Conservation (phyloP, 2,113 vertebrate species). For the Melanerpes formicivorus region DNA sequence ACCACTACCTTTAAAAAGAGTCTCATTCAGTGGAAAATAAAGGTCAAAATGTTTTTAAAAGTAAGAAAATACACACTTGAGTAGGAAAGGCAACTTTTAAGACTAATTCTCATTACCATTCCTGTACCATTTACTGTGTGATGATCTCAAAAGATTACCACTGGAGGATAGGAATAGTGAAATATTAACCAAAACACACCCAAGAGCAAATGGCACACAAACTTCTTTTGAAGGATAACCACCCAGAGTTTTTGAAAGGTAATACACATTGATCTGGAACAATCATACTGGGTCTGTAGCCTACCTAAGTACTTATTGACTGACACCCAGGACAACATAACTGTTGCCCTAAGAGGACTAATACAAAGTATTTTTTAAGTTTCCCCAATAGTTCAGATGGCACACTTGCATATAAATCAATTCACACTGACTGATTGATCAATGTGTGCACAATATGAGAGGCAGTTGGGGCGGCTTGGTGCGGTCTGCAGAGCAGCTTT, state of each 20-base stretch:
- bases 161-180: not conserved
- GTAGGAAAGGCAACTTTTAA: not conserved
- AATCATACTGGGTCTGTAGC: constrained; percentile 60
- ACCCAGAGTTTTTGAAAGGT: not conserved
- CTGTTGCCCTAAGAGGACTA: constrained; percentile 64
- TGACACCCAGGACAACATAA: constrained; percentile 56
- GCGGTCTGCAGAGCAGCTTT: constrained; percentile 46
- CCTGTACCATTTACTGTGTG: not conserved
- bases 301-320: constrained; percentile 69
- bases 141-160: not conserved
- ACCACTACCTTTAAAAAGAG: not conserved
- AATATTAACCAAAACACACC: not conserved
- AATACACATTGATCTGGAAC: constrained; percentile 1
- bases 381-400: constrained; percentile 45
- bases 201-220: constrained; percentile 14
- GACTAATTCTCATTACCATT: not conserved
- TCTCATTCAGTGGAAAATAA: not conserved
- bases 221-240: constrained; percentile 27
- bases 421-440: constrained; percentile 63
- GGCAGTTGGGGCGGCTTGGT: constrained; percentile 60
- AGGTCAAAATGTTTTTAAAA: not conserved
- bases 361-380: constrained; percentile 54
- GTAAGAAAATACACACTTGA: not conserved
- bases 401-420: constrained; percentile 58
- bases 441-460: constrained; percentile 68